Evolutionary conservation across 2,113 vertebrate species (phyloP).

Genomic region (Esox niger): DNA sequence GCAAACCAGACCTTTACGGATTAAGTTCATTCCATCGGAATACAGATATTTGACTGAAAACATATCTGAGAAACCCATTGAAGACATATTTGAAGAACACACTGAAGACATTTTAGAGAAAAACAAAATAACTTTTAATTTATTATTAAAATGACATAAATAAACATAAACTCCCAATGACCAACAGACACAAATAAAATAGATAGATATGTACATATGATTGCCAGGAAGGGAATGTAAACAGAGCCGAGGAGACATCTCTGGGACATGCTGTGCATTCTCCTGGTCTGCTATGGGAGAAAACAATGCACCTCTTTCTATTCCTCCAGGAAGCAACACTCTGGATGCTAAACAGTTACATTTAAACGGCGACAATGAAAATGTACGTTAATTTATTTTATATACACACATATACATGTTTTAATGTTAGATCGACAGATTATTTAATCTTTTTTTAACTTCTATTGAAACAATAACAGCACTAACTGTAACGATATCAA

Average conservation of each 20-base stretch:
- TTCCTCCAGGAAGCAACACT: slow-evolving; percentile 28
- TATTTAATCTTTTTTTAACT: slow-evolving; percentile 27
- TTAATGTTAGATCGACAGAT: slow-evolving; percentile 48
- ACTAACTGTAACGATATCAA: slow-evolving; percentile 10
- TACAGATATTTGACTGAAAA: too few species aligned
- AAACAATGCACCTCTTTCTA: slow-evolving; percentile 44
- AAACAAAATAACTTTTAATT: slow-evolving; percentile 69
- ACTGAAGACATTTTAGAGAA: slow-evolving; percentile 29
- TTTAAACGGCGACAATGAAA: slow-evolving; percentile 44
- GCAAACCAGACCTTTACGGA: too few species aligned
- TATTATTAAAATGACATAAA: slow-evolving; percentile 80
- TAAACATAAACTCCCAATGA: slow-evolving; percentile 62
- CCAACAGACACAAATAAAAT: slow-evolving; percentile 71
- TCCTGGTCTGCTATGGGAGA: slow-evolving; percentile 24
- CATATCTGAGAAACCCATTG: not conserved
- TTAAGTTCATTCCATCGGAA: too few species aligned
- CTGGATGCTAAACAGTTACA: slow-evolving; percentile 48
- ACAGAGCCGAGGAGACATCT: slow-evolving; percentile 8
- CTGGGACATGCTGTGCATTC: slow-evolving; percentile 13
- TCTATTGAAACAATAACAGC: slow-evolving; percentile 31
- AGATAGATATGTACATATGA: slow-evolving; percentile 70
- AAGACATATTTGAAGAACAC: slow-evolving; percentile 22
- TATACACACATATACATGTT: slow-evolving; percentile 73
- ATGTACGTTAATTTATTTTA: slow-evolving; percentile 69
- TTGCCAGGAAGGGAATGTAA: slow-evolving; percentile 17